phyloP scores from a whole-genome alignment of 2,888 invertebrate genomes.

The Plagodis pulveraria region DNA sequence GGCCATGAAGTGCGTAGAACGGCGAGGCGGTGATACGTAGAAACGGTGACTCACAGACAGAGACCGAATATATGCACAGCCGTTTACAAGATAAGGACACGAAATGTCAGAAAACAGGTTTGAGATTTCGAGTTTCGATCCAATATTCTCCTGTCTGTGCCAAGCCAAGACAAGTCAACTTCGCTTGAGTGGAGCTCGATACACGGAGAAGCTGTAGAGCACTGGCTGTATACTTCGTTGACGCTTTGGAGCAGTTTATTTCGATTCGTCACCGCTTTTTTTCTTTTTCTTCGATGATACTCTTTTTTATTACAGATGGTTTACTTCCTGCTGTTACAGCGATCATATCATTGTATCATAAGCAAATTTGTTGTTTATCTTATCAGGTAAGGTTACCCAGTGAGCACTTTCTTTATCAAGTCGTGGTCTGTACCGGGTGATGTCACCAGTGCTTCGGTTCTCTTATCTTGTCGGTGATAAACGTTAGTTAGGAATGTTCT shows the following conservation, averaged over 20 bases:
- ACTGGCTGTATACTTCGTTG: constrained; percentile 54
- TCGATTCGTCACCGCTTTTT: constrained; percentile 50
- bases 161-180: constrained; percentile 63
- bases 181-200: constrained; percentile 70
- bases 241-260: constrained; percentile 33
- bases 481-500: constrained; percentile 69
- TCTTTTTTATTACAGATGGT: constrained; percentile 4
- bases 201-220: constrained; percentile 60
- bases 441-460: constrained; percentile 73
- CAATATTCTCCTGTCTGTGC: constrained; percentile 82
- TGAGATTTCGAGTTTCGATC: constrained; percentile 83
- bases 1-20: constrained; percentile 83
- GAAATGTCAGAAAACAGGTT: constrained; percentile 75
- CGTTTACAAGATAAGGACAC: constrained; percentile 64
- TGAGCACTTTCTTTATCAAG: constrained; percentile 77
- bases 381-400: constrained; percentile 71
- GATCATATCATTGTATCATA: constrained; percentile 42
- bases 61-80: constrained; percentile 63
- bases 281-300: constrained; percentile 22
- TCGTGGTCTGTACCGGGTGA: constrained; percentile 68
- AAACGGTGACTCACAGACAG: constrained; percentile 81
- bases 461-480: constrained; percentile 77
- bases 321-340: constrained; percentile 5
- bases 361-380: constrained; percentile 61
- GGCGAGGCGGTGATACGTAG: constrained; percentile 75